A percentile compares a stretch with the other conserved stretches of the same genome.
Conservation (phyloP, 2,113 vertebrate species). For the Illadopsis cleaveri region DNA sequence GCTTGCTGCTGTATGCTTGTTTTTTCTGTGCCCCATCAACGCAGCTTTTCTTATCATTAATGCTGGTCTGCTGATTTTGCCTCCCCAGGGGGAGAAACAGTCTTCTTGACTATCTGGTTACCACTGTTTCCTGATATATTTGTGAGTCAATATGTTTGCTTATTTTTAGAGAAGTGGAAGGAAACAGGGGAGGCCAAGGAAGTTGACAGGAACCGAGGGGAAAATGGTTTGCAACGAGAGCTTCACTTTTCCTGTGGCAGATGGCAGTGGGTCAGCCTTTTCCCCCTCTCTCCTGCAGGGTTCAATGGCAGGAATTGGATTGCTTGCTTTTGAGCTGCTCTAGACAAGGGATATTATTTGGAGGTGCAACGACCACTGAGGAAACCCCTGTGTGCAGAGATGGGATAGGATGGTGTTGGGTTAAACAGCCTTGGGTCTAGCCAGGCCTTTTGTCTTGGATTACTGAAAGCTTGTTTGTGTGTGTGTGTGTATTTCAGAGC, state of each 20-base stretch:
- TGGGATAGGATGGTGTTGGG: background rate
- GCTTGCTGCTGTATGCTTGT: background rate
- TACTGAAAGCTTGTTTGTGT: background rate
- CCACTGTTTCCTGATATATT: background rate
- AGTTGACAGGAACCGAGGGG: background rate
- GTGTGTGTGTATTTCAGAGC: background rate
- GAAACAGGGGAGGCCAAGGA: background rate
- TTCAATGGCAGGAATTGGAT: background rate
- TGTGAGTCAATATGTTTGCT: background rate
- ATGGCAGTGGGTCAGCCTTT: background rate
- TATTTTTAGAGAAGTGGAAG: background rate
- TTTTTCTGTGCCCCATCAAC: background rate
- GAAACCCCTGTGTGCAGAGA: background rate
- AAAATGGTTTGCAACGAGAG: background rate
- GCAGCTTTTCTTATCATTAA: background rate
- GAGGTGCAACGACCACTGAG: rapidly evolving
- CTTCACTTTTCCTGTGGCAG: background rate
- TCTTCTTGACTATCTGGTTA: background rate
- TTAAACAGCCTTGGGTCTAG: background rate
- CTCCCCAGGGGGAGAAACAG: background rate
- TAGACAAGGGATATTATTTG: background rate
- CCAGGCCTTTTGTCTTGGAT: background rate
- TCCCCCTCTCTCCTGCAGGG: background rate
- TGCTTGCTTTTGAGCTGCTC: background rate
- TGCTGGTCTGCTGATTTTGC: background rate